phyloP scores from a whole-genome alignment of 2,888 invertebrate genomes.

The Dichetophora obliterata region DNA sequence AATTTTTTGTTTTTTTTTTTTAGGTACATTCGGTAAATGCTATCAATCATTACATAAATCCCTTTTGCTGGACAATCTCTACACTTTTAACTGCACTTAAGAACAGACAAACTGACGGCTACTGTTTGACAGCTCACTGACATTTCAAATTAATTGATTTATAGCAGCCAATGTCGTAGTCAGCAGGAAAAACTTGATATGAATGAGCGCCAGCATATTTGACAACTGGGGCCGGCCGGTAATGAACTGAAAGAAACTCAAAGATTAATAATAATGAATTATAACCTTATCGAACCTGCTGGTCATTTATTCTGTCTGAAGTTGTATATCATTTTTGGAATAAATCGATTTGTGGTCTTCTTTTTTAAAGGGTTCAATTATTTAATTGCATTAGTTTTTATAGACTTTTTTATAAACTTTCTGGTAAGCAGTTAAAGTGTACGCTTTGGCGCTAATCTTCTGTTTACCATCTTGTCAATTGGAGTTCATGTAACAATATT shows the following conservation, averaged over 20 bases:
- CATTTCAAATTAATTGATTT: constrained; percentile 67
- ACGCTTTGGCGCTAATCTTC: constrained; percentile 17
- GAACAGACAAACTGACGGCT: constrained; percentile 43
- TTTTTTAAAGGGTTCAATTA: not conserved
- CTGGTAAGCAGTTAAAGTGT: not conserved
- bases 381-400: constrained; percentile 8
- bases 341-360: not conserved
- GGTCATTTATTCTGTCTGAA: not conserved
- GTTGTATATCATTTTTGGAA: not conserved
- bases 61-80: too few relatives aligned
- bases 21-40: not conserved
- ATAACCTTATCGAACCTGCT: too few relatives aligned
- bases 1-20: too few relatives aligned
- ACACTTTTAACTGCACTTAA: constrained; percentile 10
- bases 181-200: not conserved
- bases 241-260: too few relatives aligned
- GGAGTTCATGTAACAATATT: not conserved
- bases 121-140: constrained; percentile 65
- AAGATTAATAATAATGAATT: too few relatives aligned
- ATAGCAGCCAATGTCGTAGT: constrained; percentile 42
- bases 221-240: not conserved
- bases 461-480: constrained; percentile 32
- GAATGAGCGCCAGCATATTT: not conserved
- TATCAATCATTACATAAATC: too few relatives aligned
- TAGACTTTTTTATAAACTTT: not conserved